Percentiles rank a stretch among this genome's conserved stretches.
Evolutionary conservation across 2,888 invertebrate genomes (phyloP).

Genomic region (Mesodorylaimus sp.): DNA sequence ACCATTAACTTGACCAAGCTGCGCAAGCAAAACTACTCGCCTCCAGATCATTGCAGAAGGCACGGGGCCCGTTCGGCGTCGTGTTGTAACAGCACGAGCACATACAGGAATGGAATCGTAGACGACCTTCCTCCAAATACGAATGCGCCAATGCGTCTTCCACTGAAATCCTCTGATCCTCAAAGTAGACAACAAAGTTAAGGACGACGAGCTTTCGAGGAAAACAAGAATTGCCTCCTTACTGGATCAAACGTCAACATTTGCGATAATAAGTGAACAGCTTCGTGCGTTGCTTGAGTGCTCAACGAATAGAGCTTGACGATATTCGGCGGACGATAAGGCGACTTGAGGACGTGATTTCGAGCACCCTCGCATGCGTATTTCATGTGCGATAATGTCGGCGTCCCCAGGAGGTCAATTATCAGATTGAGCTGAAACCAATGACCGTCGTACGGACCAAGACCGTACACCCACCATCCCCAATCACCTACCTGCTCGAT

Average conservation of each 20-base stretch:
- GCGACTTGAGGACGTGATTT: constrained; percentile 68
- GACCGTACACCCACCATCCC: no score
- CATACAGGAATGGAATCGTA: constrained; percentile 99
- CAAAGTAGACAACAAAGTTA: constrained; percentile 2
- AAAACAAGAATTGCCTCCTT: constrained; percentile 32
- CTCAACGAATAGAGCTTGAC: constrained; percentile 61
- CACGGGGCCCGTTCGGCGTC: constrained; percentile 1
- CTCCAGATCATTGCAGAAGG: constrained; percentile 15
- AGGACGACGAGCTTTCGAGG: no score
- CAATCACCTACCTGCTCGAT: constrained; percentile 86
- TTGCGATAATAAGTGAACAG: constrained; percentile 83
- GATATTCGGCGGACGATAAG: constrained; percentile 53
- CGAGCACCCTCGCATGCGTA: constrained; percentile 88
- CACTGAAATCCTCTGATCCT: constrained; percentile 54
- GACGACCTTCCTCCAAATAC: constrained; percentile 87
- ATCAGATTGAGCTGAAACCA: constrained; percentile 71
- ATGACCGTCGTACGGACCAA: no score
- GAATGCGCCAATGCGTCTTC: constrained; percentile 88
- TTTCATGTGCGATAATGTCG: constrained; percentile 81
- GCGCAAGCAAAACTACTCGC: no score
- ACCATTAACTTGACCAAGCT: neutral
- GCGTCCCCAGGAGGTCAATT: constrained; percentile 88
- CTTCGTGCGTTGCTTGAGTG: constrained; percentile 85
- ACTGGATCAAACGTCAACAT: constrained; percentile 97
- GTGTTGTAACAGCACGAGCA: constrained; percentile 65